Conservation (phyloP, 2,113 vertebrate species). For the Misgurnus anguillicaudatus region DNA sequence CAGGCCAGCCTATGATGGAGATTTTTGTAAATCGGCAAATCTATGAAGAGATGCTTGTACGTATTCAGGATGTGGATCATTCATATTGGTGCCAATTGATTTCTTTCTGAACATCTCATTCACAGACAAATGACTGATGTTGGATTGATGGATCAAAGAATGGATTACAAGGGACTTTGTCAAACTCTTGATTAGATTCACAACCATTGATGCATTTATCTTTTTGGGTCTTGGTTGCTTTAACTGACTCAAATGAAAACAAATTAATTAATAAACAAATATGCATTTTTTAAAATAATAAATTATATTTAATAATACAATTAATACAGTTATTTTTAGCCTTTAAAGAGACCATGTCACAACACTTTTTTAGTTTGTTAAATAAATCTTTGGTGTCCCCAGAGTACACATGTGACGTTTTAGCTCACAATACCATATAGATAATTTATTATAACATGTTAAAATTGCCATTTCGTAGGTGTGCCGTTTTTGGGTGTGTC, state of each 20-base stretch:
- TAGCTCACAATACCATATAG: no score
- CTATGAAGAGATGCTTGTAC: constrained; percentile 58
- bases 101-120: constrained; percentile 34
- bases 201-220: constrained; percentile 45
- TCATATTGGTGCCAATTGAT: constrained; percentile 48
- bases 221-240: constrained; percentile 29
- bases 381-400: no score
- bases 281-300: background rate
- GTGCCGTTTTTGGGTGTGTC: no score
- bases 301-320: background rate
- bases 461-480: no score
- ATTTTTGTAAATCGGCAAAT: constrained; percentile 58
- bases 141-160: constrained; percentile 51
- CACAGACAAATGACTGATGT: constrained; percentile 46
- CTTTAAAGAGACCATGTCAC: no score
- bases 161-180: constrained; percentile 49
- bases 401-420: no score
- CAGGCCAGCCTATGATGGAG: constrained; percentile 56
- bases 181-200: constrained; percentile 45
- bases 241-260: background rate
- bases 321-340: no score
- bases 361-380: no score
- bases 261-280: background rate
- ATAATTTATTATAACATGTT: no score
- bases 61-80: constrained; percentile 50